These are phyloP conservation scores for Dryadula phaetusa DNA, from an alignment of 2,888 invertebrate species.

Conservation along the genomic window DNA sequence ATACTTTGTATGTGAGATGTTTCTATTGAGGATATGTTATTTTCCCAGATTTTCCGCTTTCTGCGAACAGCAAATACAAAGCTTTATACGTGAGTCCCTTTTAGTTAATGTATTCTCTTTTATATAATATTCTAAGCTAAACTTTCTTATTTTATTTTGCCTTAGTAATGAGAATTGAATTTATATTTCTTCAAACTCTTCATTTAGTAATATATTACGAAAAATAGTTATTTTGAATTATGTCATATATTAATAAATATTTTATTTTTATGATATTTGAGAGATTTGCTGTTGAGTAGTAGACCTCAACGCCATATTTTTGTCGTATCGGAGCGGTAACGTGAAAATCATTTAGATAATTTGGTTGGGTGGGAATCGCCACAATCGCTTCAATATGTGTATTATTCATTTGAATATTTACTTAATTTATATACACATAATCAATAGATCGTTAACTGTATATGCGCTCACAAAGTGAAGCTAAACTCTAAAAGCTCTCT, in stretches of 20 bases:
- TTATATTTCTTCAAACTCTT: neutral
- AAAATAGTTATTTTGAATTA: neutral
- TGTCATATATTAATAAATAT: neutral
- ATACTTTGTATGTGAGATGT: conserved; percentile 3
- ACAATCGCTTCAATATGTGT: too few species aligned
- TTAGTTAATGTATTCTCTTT: conserved; percentile 20
- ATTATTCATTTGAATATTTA: too few species aligned
- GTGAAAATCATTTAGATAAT: too few species aligned
- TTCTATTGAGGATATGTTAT: conserved; percentile 14
- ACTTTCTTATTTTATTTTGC: neutral
- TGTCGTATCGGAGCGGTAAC: too few species aligned
- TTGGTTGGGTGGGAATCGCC: too few species aligned
- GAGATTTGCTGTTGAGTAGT: too few species aligned
- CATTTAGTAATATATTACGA: neutral
- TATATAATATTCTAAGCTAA: conserved; percentile 1
- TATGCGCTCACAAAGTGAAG: neutral
- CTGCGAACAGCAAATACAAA: conserved; percentile 8
- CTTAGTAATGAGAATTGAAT: neutral
- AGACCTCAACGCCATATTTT: too few species aligned
- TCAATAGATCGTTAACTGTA: neutral
- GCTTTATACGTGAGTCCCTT: conserved; percentile 8
- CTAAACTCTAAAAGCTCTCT: neutral
- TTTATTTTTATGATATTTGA: too few species aligned
- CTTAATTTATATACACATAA: neutral
- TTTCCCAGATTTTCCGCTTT: conserved; percentile 14